Evolutionary conservation across 2,888 invertebrate genomes (phyloP).

Genomic region (Allophyes oxyacanthae): DNA sequence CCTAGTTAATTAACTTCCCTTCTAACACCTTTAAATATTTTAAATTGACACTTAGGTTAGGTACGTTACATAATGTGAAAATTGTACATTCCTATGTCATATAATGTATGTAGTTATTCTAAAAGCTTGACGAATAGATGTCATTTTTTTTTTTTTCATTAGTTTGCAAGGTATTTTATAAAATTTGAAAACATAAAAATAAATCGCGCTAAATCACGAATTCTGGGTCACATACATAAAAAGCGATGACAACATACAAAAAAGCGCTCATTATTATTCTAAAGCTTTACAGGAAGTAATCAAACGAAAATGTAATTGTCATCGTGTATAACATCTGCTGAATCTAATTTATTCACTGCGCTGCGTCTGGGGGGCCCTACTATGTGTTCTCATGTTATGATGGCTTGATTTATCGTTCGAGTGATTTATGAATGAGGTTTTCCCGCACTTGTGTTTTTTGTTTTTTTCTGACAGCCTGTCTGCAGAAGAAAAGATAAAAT

Average conservation of each 20-base stretch:
- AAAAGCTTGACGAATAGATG: too few species aligned
- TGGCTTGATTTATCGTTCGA: slow-evolving; percentile 15
- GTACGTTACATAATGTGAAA: too few species aligned
- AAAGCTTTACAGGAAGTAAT: slow-evolving; percentile 68
- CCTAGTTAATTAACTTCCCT: too few species aligned
- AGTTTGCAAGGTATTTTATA: too few species aligned
- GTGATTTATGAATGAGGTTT: slow-evolving; percentile 46
- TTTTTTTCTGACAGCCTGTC: not conserved
- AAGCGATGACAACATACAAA: slow-evolving; percentile 44
- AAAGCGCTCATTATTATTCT: slow-evolving; percentile 70
- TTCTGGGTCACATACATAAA: slow-evolving; percentile 17
- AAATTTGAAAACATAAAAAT: too few species aligned
- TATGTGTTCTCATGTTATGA: slow-evolving; percentile 18
- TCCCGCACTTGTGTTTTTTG: not conserved
- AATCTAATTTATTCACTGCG: slow-evolving; percentile 70
- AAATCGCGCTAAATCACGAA: too few species aligned
- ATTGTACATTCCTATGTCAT: too few species aligned
- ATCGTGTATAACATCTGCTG: slow-evolving; percentile 71
- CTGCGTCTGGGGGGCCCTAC: slow-evolving; percentile 31
- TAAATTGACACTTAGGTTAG: too few species aligned
- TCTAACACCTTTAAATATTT: too few species aligned
- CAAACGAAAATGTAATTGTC: slow-evolving; percentile 75
- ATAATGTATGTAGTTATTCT: too few species aligned
- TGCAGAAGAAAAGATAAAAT: too few species aligned
- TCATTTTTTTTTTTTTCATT: too few species aligned